Percentiles rank a stretch among this genome's conserved stretches.
Conservation (phyloP, 1,140 invertebrate genomes). For the Oreohelix idahoensis region DNA sequence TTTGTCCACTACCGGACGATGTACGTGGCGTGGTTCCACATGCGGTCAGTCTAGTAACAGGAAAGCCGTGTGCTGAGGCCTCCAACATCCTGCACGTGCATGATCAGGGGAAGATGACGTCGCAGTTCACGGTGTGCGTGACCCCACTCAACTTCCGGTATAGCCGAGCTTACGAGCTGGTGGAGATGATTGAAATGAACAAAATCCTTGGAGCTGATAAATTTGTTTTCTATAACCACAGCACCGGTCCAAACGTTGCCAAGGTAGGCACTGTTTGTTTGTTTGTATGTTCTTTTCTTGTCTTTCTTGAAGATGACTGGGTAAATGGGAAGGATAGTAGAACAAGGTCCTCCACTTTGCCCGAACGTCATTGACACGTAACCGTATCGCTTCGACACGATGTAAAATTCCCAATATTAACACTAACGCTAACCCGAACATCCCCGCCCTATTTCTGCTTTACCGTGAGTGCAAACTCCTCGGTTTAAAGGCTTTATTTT, state of each 20-base stretch:
- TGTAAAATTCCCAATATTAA: no score
- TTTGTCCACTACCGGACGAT: neutral
- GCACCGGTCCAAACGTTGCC: slow-evolving; percentile 83
- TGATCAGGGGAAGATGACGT: neutral
- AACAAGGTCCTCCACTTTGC: no score
- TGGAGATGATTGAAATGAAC: slow-evolving; percentile 95
- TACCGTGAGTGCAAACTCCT: no score
- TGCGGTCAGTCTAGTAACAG: neutral
- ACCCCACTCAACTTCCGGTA: slow-evolving; percentile 94
- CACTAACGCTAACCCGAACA: no score
- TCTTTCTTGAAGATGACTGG: no score
- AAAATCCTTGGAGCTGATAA: slow-evolving; percentile 84
- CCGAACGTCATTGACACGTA: no score
- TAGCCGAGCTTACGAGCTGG: slow-evolving; percentile 82
- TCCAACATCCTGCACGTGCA: neutral
- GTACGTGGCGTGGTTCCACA: neutral
- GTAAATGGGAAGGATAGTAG: no score
- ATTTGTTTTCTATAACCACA: slow-evolving; percentile 94
- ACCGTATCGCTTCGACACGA: no score
- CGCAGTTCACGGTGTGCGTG: slow-evolving; percentile 87
- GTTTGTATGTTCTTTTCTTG: neutral
- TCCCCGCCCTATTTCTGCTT: no score
- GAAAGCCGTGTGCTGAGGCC: neutral
- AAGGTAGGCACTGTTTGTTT: slow-evolving; percentile 51
- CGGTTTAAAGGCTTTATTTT: no score